Conservation (phyloP, 2,797 vertebrate genomes). For the Hyperoplus lanceolatus region DNA sequence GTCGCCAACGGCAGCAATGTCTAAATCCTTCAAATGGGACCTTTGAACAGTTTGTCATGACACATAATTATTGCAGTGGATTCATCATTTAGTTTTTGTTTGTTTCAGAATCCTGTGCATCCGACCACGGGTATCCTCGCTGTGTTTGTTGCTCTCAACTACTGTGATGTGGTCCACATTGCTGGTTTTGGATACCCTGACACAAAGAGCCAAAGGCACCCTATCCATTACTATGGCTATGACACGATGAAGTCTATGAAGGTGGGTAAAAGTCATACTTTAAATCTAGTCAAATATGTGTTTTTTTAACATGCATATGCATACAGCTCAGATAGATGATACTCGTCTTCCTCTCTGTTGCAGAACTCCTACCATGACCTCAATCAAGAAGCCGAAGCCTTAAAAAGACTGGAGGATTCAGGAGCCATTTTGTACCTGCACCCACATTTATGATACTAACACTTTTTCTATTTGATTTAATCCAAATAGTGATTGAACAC, state of each 20-base stretch:
- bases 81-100: conserved; percentile 1
- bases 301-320: not conserved
- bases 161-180: conserved; percentile 93
- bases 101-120: conserved; percentile 84
- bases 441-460: conserved; percentile 69
- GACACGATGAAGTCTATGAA: conserved; percentile 93
- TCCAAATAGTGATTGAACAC: not conserved
- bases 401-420: conserved; percentile 81
- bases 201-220: conserved; percentile 82
- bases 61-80: not conserved
- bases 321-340: too few species aligned
- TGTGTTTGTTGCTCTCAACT: conserved; percentile 93
- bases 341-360: conserved; percentile 20
- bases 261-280: conserved; percentile 73
- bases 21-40: not conserved
- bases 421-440: conserved; percentile 81
- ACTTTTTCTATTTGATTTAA: not conserved
- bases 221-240: conserved; percentile 93
- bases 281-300: not conserved
- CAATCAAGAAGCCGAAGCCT: conserved; percentile 78
- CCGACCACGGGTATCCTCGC: conserved; percentile 93
- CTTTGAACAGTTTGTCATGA: not conserved
- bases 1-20: not conserved
- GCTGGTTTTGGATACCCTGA: conserved; percentile 95
- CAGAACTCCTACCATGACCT: conserved; percentile 85